Evolutionary conservation across 2,888 invertebrate species (phyloP).

Genomic region (Drosophila formosana): DNA sequence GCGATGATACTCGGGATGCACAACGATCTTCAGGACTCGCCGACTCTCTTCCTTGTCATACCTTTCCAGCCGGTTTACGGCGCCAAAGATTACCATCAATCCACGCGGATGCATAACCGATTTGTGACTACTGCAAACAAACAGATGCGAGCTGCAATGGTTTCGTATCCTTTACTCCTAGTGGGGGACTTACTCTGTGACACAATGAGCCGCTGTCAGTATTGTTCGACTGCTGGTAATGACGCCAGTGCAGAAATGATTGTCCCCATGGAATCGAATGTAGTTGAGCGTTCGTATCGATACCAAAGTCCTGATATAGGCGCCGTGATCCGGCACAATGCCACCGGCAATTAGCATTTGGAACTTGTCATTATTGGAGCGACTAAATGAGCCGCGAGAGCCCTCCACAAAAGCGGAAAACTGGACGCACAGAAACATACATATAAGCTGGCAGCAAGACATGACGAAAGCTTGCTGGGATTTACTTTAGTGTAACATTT

Average conservation of each 20-base stretch:
- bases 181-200: constrained; percentile 56
- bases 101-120: constrained; percentile 48
- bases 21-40: constrained; percentile 31
- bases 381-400: constrained; percentile 34
- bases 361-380: constrained; percentile 49
- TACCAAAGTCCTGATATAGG: constrained; percentile 40
- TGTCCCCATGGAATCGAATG: constrained; percentile 49
- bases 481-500: constrained; percentile 33
- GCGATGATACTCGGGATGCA: constrained; percentile 57
- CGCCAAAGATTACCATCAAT: constrained; percentile 49
- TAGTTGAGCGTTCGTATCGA: constrained; percentile 54
- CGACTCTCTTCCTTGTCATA: constrained; percentile 15
- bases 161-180: background rate
- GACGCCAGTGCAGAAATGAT: constrained; percentile 65
- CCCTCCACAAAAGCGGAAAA: background rate
- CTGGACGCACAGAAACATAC: constrained; percentile 9
- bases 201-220: constrained; percentile 65
- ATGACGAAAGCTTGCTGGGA: constrained; percentile 23
- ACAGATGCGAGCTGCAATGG: background rate
- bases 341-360: constrained; percentile 64
- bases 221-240: constrained; percentile 54
- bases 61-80: constrained; percentile 1
- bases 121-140: constrained; percentile 42
- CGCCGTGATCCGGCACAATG: constrained; percentile 14
- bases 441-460: background rate